Evolutionary conservation across 2,797 vertebrate genomes (phyloP).

Genomic region (Pelochelys cantorii): DNA sequence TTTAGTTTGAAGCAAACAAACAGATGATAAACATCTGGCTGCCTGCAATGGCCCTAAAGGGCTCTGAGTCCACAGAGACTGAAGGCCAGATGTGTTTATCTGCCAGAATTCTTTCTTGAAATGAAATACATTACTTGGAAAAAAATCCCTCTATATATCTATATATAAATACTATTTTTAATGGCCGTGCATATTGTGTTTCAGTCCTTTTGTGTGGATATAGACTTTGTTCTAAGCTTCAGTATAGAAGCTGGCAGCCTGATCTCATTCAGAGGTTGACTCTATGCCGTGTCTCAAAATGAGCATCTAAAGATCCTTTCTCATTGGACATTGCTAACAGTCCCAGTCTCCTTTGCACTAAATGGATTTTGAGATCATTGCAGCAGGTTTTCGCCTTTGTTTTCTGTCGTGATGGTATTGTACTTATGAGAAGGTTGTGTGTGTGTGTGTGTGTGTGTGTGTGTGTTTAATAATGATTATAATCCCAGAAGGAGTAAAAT

Average conservation of each 20-base stretch:
- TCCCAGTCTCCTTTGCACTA: constrained; percentile 60
- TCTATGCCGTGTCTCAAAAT: constrained; percentile 58
- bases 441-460: constrained; percentile 5
- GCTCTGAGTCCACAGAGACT: neutral
- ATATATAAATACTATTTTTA: constrained; percentile 65
- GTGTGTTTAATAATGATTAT: constrained; percentile 60
- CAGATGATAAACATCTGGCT: neutral
- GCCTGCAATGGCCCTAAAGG: neutral
- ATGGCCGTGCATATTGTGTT: constrained; percentile 81
- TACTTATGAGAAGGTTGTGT: constrained; percentile 69
- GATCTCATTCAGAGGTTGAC: constrained; percentile 74
- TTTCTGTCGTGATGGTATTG: constrained; percentile 66
- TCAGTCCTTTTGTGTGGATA: constrained; percentile 85
- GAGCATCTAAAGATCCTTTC: constrained; percentile 24
- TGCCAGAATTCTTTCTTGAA: constrained; percentile 63
- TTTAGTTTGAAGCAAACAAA: neutral
- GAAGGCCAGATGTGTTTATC: constrained; percentile 17
- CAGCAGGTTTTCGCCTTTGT: constrained; percentile 53
- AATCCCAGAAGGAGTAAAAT: constrained; percentile 77
- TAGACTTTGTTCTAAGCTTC: constrained; percentile 83
- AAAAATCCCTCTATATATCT: constrained; percentile 74
- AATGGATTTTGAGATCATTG: constrained; percentile 67
- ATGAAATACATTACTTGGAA: neutral
- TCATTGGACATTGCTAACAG: constrained; percentile 12
- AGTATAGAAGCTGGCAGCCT: constrained; percentile 67